Evolutionary conservation across 2,113 vertebrate species (phyloP).

Genomic region (Psammodynastes pulverulentus): DNA sequence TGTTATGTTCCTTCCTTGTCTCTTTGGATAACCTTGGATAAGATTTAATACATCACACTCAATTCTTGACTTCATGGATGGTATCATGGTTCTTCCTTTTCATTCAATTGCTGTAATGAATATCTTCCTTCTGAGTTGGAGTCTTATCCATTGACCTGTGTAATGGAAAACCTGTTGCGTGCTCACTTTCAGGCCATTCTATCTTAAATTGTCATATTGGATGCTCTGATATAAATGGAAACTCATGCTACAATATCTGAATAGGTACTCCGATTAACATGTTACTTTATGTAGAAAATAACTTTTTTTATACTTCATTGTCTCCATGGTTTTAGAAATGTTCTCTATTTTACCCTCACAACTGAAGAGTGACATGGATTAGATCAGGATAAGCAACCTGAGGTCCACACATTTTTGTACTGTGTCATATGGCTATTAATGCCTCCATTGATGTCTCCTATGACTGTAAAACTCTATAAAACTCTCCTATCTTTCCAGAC

Average conservation of each 20-base stretch:
- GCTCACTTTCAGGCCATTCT: not conserved
- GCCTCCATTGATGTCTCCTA: not conserved
- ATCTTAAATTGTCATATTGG: not conserved
- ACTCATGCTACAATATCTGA: not conserved
- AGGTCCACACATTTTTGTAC: not conserved
- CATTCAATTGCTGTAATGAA: not conserved
- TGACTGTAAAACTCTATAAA: not conserved
- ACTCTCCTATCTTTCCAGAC: not conserved
- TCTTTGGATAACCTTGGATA: conserved; percentile 6
- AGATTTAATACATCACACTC: not conserved
- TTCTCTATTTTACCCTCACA: not conserved
- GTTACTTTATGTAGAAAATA: not conserved
- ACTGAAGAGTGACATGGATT: not conserved
- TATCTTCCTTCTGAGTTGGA: conserved; percentile 21
- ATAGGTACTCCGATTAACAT: not conserved
- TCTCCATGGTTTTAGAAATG: not conserved
- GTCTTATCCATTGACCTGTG: not conserved
- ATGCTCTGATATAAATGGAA: not conserved
- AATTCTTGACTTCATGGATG: not conserved
- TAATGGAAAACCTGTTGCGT: not conserved
- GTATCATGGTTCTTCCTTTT: not conserved
- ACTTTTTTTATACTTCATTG: not conserved
- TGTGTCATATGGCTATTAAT: not conserved
- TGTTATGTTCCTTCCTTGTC: conserved; percentile 37
- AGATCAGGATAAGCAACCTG: not conserved